Evolutionary conservation across 1,140 invertebrate genomes (phyloP).

Genomic region (Meloidogyne exigua): DNA sequence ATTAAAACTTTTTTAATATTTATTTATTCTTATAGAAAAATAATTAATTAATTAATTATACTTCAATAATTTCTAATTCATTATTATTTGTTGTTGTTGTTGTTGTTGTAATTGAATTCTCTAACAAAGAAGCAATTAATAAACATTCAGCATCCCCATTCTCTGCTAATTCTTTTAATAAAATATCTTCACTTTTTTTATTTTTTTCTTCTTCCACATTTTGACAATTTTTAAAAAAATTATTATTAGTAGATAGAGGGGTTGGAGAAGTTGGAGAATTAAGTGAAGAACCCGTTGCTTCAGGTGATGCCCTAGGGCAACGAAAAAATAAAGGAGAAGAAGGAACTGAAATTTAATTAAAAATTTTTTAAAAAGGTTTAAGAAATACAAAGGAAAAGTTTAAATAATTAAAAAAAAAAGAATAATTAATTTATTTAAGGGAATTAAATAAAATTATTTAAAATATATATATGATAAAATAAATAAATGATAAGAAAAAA

Average conservation of each 20-base stretch:
- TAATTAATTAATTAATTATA: too few species aligned
- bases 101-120: too few species aligned
- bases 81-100: too few species aligned
- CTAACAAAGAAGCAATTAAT: background rate
- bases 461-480: too few species aligned
- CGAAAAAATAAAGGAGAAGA: background rate
- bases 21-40: too few species aligned
- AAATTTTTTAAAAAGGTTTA: too few species aligned
- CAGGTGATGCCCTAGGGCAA: slow-evolving; percentile 2
- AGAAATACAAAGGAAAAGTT: too few species aligned
- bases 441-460: too few species aligned
- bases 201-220: background rate
- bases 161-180: background rate
- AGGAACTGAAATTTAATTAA: background rate
- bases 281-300: slow-evolving; percentile 4
- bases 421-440: background rate
- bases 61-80: too few species aligned
- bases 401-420: too few species aligned
- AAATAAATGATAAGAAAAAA: too few species aligned
- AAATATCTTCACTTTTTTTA: background rate
- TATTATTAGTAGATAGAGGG: background rate
- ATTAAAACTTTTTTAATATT: too few species aligned
- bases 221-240: background rate
- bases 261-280: background rate
- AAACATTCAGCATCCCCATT: background rate